A percentile compares a stretch with the other conserved stretches of the same genome.
These are phyloP conservation scores for Lophochroa leadbeateri DNA, from an alignment of 2,113 vertebrate genomes.

Conservation along the genomic window DNA sequence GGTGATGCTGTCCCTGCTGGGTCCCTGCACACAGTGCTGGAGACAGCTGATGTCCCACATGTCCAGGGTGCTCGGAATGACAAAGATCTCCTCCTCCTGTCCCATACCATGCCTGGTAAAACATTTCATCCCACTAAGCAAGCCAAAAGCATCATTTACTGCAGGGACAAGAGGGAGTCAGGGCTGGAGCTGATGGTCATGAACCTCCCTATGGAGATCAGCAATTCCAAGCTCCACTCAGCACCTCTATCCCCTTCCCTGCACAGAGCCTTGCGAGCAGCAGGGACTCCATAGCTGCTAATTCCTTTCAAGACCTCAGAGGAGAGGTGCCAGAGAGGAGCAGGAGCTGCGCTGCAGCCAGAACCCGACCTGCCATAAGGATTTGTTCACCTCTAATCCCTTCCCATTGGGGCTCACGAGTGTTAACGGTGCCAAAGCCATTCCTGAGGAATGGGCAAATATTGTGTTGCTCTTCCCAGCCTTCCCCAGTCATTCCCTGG, in stretches of 20 bases:
- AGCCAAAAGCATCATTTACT: not conserved
- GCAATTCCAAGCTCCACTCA: not conserved
- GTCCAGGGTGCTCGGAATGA: not conserved
- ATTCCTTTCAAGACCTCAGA: not conserved
- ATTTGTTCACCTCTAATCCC: constrained; percentile 8
- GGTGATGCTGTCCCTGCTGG: rapidly evolving
- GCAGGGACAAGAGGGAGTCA: not conserved
- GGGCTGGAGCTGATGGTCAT: rapidly evolving
- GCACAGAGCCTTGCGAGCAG: not conserved
- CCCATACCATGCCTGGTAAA: not conserved
- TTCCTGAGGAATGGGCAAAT: not conserved
- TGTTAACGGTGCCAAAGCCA: not conserved
- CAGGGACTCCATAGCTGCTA: not conserved
- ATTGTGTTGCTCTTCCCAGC: not conserved
- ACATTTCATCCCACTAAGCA: not conserved
- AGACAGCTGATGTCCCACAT: not conserved
- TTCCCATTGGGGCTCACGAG: not conserved
- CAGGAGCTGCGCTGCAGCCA: not conserved
- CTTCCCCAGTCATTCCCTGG: not conserved
- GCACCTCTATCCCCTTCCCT: not conserved
- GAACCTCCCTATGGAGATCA: not conserved
- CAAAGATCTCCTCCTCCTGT: not conserved
- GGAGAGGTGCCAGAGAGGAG: not conserved
- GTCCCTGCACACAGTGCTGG: not conserved
- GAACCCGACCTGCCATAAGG: not conserved